Conservation (phyloP, 1,140 invertebrate genomes). For the Papilio polytes region DNA sequence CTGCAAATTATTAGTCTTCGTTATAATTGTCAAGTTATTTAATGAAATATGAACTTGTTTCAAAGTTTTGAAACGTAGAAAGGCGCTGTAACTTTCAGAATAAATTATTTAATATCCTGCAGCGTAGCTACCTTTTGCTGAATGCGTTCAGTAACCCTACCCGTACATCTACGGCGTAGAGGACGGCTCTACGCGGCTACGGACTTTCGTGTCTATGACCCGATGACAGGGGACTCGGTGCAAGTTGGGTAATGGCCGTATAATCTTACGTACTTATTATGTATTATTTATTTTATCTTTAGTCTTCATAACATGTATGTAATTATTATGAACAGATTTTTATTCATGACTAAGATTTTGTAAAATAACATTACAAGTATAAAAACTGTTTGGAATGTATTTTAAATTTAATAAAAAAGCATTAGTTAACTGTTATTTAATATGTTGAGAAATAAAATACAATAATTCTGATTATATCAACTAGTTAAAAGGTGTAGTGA, state of each 20-base stretch:
- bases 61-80: background rate
- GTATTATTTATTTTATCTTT: constrained; percentile 5
- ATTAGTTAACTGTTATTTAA: background rate
- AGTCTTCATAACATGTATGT: background rate
- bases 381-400: no score
- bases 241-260: constrained; percentile 29
- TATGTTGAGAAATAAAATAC: background rate
- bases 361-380: background rate
- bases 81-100: constrained; percentile 19
- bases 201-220: constrained; percentile 28
- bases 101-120: constrained; percentile 38
- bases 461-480: background rate
- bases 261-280: background rate
- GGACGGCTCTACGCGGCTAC: constrained; percentile 29
- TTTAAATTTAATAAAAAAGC: no score
- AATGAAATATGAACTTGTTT: background rate
- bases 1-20: no score
- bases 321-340: background rate
- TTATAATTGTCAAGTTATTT: background rate
- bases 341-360: background rate
- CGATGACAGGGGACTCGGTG: constrained; percentile 18
- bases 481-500: background rate
- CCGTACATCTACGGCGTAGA: constrained; percentile 20
- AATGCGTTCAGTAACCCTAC: constrained; percentile 26
- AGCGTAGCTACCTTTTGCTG: constrained; percentile 4